Base-by-base conservation (phyloP, 2,888 invertebrate genomes). In the Sarcophaga caerulescens region DNA sequence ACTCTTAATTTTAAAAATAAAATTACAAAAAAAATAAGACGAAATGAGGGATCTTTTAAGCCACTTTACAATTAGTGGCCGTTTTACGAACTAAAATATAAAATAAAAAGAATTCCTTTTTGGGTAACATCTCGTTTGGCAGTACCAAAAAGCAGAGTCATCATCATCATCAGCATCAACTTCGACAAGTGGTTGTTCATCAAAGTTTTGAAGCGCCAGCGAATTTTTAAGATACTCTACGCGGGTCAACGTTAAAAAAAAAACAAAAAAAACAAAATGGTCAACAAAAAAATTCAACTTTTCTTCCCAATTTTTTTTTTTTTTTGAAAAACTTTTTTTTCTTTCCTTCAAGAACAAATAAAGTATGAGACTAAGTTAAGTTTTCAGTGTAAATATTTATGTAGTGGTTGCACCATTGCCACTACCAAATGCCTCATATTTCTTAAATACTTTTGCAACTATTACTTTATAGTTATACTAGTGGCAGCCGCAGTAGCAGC, bases 171-270 rank as follows among this genome's bases (percentile, higher is more conserved):
- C 68, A 75, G 17, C 10, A 60, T 19, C 10, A 19, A 14, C 17
- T 52, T 23, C 47, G 75, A 62, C 81, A 81, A 75, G 81, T 65
- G 45, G 75, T 52, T 52, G 69, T 70, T 69, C 62, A 66, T 75
- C 23, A 25, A 14, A 47, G 63, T 76, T 59, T 70, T 45, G 25
- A 69, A 76, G 25, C 35, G 25, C 21, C n/a, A 75, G 47, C 21
- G 17, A 68, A 60, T 60, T 57, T 60, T 8, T 35, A 35, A 68
- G 47, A 74, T 19, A 74, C 62, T 45, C 60, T 74, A 65, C 52
- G 60, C 60, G 60, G 60, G 21, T 11, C n/a, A 60, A 60, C 60
- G 17, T 60, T 14, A n/a, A 60, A 21, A 21, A 23, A 63, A 19
- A 62, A 62, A 69, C 11, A 81, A 69, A 52, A 52, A 52, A n/a